Base-by-base conservation (phyloP, 2,888 invertebrate species). In the Steromphala cineraria region DNA sequence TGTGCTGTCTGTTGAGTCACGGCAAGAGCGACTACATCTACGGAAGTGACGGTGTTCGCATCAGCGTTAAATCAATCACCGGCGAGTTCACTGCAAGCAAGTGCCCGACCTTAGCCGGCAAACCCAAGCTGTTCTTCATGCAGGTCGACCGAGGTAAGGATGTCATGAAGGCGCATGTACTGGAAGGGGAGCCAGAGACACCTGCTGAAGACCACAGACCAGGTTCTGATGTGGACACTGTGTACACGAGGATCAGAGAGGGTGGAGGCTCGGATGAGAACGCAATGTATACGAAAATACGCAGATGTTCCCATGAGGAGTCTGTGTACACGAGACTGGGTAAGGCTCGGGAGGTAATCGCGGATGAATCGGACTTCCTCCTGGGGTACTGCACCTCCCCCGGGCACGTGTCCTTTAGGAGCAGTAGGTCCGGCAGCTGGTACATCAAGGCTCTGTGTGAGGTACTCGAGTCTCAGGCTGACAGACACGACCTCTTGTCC, bases 51-150 rank as follows among this genome's bases (percentile, higher is more conserved):
- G 71, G 71, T 0, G 40, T n/a, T n/a, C 10, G 17, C 0, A 19
- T 71, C 13, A 28, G 31, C n/a, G 19, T 71, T 3, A 19, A 28
- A 13, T 28, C 28, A 10, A 71, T 71, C 19, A 71, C 71, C 8
- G 3, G 31, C 36, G 31, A 71, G 17, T 71, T 71, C 17, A 71
- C 71, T n/a, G 31, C 71, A 31, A 71, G 71, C 15, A 10, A n/a
- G 36, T 71, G 71, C 7, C 71, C 71, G 19, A 19, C 31, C 17
- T n/a, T 71, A 10, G 71, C 71, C 8, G 71, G 71, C n/a, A 71
- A 71, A 40, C 71, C 71, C 5, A 71, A 71, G 71, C 28, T 71
- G 36, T 71, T 71, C 71, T 40, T 71, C 36, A 36, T 71, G 10
- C 71, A 71, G 36, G 31, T 36, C n/a, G 71, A 71, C 71, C 36